Evolutionary conservation across 1,140 invertebrate species (phyloP).

Genomic region (Lepidostoma basale): DNA sequence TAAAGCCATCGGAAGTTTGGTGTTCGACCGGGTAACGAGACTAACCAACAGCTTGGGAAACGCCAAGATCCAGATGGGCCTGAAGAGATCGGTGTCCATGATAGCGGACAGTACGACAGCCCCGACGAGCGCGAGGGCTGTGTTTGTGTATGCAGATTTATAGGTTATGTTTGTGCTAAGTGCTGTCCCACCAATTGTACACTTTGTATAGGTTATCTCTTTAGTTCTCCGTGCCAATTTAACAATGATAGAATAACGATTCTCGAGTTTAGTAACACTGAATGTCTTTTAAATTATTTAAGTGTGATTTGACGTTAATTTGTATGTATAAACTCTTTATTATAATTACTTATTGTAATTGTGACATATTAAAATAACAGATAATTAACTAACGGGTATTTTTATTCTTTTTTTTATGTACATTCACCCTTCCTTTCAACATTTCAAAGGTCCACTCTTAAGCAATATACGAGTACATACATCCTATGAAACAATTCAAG

Average conservation of each 20-base stretch:
- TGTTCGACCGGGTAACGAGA: constrained; percentile 41
- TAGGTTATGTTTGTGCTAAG: constrained; percentile 10
- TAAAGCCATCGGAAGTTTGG: constrained; percentile 35
- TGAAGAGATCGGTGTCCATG: constrained; percentile 35
- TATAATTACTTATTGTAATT: constrained; percentile 8
- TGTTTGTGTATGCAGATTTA: constrained; percentile 37
- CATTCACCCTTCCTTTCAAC: too few species aligned
- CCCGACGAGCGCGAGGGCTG: constrained; percentile 19
- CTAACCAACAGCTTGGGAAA: constrained; percentile 23
- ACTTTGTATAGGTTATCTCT: constrained; percentile 28
- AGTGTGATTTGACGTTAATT: constrained; percentile 12
- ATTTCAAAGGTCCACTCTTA: too few species aligned
- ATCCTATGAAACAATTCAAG: too few species aligned
- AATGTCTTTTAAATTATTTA: constrained; percentile 17
- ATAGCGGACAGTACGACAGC: constrained; percentile 29
- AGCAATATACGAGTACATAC: too few species aligned
- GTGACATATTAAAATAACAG: not conserved
- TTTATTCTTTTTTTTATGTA: too few species aligned
- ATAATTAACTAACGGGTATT: not conserved
- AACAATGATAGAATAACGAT: constrained; percentile 3
- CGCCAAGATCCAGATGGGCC: constrained; percentile 15
- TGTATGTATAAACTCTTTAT: constrained; percentile 12
- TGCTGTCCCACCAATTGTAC: constrained; percentile 37
- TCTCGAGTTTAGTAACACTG: not conserved
- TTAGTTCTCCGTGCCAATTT: constrained; percentile 33